Evolutionary conservation across 2,888 invertebrate species (phyloP).

Genomic region (Sialis fuliginosa): DNA sequence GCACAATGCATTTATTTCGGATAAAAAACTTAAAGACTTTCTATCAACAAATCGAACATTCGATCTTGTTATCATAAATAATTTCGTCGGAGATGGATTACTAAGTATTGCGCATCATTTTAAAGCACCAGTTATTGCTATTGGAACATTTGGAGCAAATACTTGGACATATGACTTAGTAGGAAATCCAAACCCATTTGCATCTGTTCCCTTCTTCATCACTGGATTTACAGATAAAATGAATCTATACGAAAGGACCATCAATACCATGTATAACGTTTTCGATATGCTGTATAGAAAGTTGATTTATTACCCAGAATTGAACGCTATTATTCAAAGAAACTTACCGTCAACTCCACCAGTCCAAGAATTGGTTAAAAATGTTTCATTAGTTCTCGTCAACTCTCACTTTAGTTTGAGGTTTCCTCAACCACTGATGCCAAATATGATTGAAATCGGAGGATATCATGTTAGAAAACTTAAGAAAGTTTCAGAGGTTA

Average conservation of each 20-base stretch:
- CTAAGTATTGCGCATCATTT: conserved; percentile 21
- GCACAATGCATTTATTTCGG: conserved; percentile 9
- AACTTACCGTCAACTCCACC: conserved; percentile 13
- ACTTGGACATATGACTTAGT: conserved; percentile 27
- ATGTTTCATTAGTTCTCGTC: conserved; percentile 10
- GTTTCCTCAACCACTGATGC: conserved; percentile 11
- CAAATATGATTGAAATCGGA: conserved; percentile 14
- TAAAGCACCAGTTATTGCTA: conserved; percentile 21
- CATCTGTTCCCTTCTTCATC: conserved; percentile 29
- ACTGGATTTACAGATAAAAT: conserved; percentile 24
- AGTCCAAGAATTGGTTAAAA: conserved; percentile 10
- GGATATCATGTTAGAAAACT: conserved; percentile 11
- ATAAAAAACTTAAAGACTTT: conserved; percentile 14
- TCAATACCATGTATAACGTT: conserved; percentile 31
- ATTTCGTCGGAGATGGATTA: conserved; percentile 29
- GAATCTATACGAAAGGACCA: conserved; percentile 32
- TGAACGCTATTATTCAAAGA: conserved; percentile 10
- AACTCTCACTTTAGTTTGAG: conserved; percentile 12
- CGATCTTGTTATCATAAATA: conserved; percentile 26
- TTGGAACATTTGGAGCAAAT: conserved; percentile 27
- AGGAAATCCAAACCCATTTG: conserved; percentile 28
- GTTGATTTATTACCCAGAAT: conserved; percentile 5
- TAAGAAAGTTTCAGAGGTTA: conserved; percentile 10
- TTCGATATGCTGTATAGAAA: conserved; percentile 18
- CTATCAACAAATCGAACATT: conserved; percentile 20